These are phyloP conservation scores for Nemurella pictetii DNA, from an alignment of 2,888 invertebrate genomes.

Conservation along the genomic window DNA sequence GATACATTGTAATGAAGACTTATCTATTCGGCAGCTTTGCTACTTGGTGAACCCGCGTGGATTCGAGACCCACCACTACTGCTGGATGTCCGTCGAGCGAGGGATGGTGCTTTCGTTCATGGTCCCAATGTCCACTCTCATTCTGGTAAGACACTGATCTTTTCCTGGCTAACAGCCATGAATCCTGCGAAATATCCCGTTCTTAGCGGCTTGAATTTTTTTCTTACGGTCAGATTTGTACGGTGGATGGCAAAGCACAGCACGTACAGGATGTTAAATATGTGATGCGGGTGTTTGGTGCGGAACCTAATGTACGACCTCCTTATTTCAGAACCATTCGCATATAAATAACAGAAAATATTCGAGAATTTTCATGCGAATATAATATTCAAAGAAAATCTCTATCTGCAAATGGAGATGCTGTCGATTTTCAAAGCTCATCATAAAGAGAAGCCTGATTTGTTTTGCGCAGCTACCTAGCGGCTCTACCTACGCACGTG, in stretches of 20 bases:
- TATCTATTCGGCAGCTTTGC: slow-evolving; percentile 56
- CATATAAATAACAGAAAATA: not conserved
- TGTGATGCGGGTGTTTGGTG: not conserved
- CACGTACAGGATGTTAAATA: not conserved
- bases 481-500: not conserved
- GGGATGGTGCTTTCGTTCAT: slow-evolving; percentile 78
- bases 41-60: slow-evolving; percentile 69
- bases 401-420: not conserved
- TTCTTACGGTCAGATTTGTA: not conserved
- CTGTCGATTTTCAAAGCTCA: not conserved
- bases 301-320: not conserved
- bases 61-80: slow-evolving; percentile 72
- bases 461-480: not conserved
- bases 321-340: not conserved
- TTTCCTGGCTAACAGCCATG: not conserved
- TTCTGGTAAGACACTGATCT: slow-evolving; percentile 58
- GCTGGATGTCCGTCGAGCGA: slow-evolving; percentile 76
- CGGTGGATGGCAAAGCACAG: not conserved
- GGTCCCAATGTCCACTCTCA: slow-evolving; percentile 69
- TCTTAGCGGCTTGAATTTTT: not conserved
- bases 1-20: not conserved
- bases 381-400: not conserved
- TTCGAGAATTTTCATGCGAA: not conserved
- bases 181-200: not conserved
- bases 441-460: not conserved